Evolutionary conservation across 2,797 vertebrate genomes (phyloP).

Genomic region (Phylloscopus collybita): DNA sequence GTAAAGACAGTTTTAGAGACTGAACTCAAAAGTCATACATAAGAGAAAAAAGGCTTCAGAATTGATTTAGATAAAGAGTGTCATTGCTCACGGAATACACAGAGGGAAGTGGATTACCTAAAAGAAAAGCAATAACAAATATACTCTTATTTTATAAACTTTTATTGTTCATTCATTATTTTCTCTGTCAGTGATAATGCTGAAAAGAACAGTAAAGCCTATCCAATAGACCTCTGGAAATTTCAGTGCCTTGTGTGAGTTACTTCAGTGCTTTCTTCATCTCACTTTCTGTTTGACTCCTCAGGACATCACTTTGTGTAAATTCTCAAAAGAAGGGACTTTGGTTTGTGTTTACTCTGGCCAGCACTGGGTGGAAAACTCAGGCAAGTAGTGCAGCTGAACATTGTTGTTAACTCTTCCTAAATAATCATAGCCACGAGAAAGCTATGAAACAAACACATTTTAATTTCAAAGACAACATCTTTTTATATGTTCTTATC

Average conservation of each 20-base stretch:
- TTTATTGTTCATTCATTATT: background rate
- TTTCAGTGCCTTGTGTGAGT: background rate
- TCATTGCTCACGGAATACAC: background rate
- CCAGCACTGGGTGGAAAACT: background rate
- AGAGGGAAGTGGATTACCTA: constrained; percentile 1
- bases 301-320: background rate
- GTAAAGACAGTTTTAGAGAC: background rate
- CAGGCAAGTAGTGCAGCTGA: background rate
- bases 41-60: constrained; percentile 6
- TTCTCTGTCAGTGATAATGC: background rate
- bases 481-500: background rate
- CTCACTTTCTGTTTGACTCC: background rate
- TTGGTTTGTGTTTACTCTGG: rapidly evolving
- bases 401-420: rapidly evolving
- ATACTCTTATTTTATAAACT: constrained; percentile 8
- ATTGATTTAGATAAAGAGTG: background rate
- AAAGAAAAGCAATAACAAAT: constrained; percentile 12
- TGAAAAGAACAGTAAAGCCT: background rate
- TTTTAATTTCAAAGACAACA: background rate
- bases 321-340: background rate
- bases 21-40: background rate
- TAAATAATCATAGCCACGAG: rapidly evolving
- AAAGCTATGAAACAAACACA: background rate
- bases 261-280: background rate
- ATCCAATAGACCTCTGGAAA: background rate